phyloP scores from a whole-genome alignment of 2,113 vertebrate species.

The Probosciger aterrimus region DNA sequence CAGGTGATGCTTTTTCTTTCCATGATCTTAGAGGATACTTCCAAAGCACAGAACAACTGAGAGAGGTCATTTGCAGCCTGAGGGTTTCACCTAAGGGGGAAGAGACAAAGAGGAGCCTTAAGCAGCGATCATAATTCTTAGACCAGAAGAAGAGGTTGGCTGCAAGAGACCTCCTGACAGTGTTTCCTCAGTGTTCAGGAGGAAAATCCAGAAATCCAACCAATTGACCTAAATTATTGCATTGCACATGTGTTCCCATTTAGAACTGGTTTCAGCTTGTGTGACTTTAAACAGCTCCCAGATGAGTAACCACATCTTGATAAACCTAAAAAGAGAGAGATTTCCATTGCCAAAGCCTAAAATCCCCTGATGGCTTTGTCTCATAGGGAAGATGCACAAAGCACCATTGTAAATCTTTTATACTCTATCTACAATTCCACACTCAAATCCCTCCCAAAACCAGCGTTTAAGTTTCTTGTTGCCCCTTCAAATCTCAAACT shows the following conservation, averaged over 20 bases:
- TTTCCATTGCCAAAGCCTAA: conserved; percentile 2
- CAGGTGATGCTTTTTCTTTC: conserved; percentile 5
- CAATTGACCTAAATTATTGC: not conserved
- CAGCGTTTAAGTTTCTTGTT: not conserved
- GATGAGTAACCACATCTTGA: conserved; percentile 28
- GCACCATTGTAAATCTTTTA: not conserved
- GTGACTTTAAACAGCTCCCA: conserved; percentile 48
- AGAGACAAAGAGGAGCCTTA: not conserved
- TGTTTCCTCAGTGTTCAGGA: not conserved
- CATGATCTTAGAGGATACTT: not conserved
- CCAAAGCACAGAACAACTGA: not conserved
- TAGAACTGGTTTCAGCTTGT: not conserved
- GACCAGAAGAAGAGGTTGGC: not conserved
- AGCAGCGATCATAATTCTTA: not conserved
- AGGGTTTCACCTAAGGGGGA: not conserved
- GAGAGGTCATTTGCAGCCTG: not conserved
- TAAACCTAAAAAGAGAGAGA: conserved; percentile 3
- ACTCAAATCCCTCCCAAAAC: not conserved
- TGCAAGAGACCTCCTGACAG: not conserved
- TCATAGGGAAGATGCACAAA: conserved; percentile 4
- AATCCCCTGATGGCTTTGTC: not conserved
- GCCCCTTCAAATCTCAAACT: not conserved
- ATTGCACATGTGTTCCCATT: not conserved
- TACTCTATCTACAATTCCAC: not conserved
- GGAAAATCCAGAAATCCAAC: conserved; percentile 7